These are phyloP conservation scores for Lithosia quadra DNA, from an alignment of 2,888 invertebrate species.

Conservation along the genomic window DNA sequence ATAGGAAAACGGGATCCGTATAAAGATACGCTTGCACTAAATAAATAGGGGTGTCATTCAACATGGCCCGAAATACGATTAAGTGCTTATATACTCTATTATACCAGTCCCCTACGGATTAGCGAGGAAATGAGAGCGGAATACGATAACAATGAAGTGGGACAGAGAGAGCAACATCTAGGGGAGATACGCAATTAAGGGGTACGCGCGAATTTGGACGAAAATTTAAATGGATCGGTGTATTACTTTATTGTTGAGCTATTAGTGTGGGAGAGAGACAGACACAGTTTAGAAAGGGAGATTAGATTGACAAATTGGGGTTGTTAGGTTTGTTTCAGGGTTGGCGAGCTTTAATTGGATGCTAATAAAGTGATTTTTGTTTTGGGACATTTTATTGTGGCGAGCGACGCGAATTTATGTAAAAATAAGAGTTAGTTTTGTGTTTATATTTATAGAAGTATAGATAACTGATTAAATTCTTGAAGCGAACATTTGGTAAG, in stretches of 20 bases:
- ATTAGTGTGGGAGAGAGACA: slow-evolving; percentile 76
- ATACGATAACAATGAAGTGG: slow-evolving; percentile 38
- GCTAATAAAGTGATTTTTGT: slow-evolving; percentile 53
- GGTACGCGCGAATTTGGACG: slow-evolving; percentile 81
- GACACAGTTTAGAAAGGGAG: slow-evolving; percentile 54
- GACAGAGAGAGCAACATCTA: slow-evolving; percentile 61
- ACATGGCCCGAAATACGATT: slow-evolving; percentile 83
- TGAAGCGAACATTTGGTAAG: not conserved
- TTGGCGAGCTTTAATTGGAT: slow-evolving; percentile 51
- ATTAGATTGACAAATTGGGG: slow-evolving; percentile 70
- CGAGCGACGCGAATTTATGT: slow-evolving; percentile 2
- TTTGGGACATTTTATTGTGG: slow-evolving; percentile 26
- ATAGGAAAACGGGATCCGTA: slow-evolving; percentile 68
- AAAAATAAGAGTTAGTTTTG: not conserved
- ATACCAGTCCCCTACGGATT: slow-evolving; percentile 75
- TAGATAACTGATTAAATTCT: not conserved
- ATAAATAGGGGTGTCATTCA: slow-evolving; percentile 80
- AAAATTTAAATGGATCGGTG: slow-evolving; percentile 85
- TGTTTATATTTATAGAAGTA: not conserved
- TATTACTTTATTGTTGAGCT: slow-evolving; percentile 86
- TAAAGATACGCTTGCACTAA: slow-evolving; percentile 70
- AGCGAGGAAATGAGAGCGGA: slow-evolving; percentile 58
- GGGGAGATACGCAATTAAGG: slow-evolving; percentile 84
- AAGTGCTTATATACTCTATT: slow-evolving; percentile 85
- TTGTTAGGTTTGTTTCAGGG: slow-evolving; percentile 56